Evolutionary conservation across 1,140 invertebrate species (phyloP), one percentile per base, ranked within the genome.

Genomic region (Glomeris maerens): DNA sequence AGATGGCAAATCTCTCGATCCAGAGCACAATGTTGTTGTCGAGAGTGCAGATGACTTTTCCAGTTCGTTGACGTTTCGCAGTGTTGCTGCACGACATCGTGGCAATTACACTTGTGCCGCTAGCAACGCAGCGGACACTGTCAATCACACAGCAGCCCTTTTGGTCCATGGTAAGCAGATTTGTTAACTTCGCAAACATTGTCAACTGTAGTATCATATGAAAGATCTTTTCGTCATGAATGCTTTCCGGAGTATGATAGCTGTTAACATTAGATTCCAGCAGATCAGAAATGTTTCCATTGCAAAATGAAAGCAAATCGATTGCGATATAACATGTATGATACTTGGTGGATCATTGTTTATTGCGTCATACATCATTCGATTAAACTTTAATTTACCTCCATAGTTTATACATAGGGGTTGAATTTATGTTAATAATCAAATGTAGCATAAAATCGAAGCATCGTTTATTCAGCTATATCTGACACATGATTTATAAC

Each of bases 61-160:
- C 47, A 84, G 84, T 50, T 82, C 83, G 48, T 74, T 95, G 56
- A 81, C 89, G 52, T 90, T 94, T 57, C 84, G 89, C 58, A 79
- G 81, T 54, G 82, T 84, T 14, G 75, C 78, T 10, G 79, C 84
- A 1, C 79, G 81, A 61, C 83, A 87, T 61, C 83, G 83, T 4
- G 84, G 84, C 3, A 88, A 90, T 68, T 91, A 91, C 66, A 89
- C 86, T 4, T 91, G 87, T 65, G 77, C 74, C 26, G 82, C 78
- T 21, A 73, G 70, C 54, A 71, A 71, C 47, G 57, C 54, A 3
- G 57, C 54, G 5, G 53, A 66, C 1, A 59, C 55, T 2, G 62
- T 60, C 3, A 68, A 61, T 52, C 67, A 61, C 50, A 68, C 68
- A 2, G 65, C 68, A 2, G 49, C 51, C 1, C 55, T 71, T 10